Conservation (phyloP, 2,797 vertebrate species). For the Lemur catta region DNA sequence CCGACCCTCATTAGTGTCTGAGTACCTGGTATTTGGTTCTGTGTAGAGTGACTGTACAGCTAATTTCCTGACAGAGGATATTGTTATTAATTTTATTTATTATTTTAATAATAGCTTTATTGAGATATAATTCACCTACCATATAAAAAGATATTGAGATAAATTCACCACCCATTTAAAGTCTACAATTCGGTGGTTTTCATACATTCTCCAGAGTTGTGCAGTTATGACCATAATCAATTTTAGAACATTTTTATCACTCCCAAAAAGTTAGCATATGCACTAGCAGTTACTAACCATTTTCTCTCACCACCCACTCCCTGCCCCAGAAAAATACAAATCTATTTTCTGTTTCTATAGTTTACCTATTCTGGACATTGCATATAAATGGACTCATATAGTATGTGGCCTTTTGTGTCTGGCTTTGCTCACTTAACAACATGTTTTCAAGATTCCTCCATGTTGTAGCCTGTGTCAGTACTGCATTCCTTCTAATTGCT, state of each 20-base stretch:
- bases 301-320: background rate
- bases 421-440: background rate
- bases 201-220: background rate
- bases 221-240: background rate
- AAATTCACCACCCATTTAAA: background rate
- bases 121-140: background rate
- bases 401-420: background rate
- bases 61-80: background rate
- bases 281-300: background rate
- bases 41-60: background rate
- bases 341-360: background rate
- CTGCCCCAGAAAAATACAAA: background rate
- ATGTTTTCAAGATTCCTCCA: background rate
- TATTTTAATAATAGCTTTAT: conserved; percentile 3
- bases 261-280: background rate
- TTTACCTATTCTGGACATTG: background rate
- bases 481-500: background rate
- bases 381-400: background rate
- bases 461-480: background rate
- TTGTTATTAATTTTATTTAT: background rate
- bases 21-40: background rate
- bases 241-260: background rate
- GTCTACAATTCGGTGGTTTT: background rate
- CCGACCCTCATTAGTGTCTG: background rate
- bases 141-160: background rate